Evolutionary conservation across 2,797 vertebrate genomes (phyloP).

Genomic region (Liparis tanakae): DNA sequence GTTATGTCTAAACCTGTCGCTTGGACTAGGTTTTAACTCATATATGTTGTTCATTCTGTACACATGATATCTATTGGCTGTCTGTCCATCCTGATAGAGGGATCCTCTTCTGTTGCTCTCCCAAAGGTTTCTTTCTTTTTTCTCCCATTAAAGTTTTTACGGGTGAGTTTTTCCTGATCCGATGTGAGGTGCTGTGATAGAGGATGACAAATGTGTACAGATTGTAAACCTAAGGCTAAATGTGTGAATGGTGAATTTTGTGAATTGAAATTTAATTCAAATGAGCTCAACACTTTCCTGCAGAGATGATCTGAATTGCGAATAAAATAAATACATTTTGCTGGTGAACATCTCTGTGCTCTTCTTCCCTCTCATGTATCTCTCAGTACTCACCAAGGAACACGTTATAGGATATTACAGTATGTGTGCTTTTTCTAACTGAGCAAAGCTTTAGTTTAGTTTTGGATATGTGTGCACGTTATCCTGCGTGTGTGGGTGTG

Average conservation of each 20-base stretch:
- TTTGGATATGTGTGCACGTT: constrained; percentile 11
- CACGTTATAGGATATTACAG: constrained; percentile 47
- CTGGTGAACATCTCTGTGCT: constrained; percentile 15
- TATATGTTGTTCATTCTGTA: too few relatives aligned
- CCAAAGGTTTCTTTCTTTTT: too few relatives aligned
- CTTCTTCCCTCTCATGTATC: constrained; percentile 13
- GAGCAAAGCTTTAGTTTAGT: constrained; percentile 40
- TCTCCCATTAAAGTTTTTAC: too few relatives aligned
- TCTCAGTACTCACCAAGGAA: constrained; percentile 35
- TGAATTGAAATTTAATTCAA: not conserved
- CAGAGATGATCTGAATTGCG: constrained; percentile 19
- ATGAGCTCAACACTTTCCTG: not conserved
- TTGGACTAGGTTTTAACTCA: too few relatives aligned
- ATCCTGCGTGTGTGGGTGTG: not conserved
- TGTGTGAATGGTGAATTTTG: not conserved
- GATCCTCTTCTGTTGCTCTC: too few relatives aligned
- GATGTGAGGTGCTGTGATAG: too few relatives aligned
- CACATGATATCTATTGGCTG: too few relatives aligned
- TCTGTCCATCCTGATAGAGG: too few relatives aligned
- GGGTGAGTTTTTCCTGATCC: too few relatives aligned
- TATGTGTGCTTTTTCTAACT: constrained; percentile 50
- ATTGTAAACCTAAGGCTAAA: too few relatives aligned
- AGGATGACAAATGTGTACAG: not conserved
- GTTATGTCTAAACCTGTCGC: too few relatives aligned
- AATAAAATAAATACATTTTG: constrained; percentile 23